Percentiles rank a stretch among this genome's conserved stretches.
phyloP scores from a whole-genome alignment of 2,113 vertebrate genomes.

The Engraulis encrasicolus region DNA sequence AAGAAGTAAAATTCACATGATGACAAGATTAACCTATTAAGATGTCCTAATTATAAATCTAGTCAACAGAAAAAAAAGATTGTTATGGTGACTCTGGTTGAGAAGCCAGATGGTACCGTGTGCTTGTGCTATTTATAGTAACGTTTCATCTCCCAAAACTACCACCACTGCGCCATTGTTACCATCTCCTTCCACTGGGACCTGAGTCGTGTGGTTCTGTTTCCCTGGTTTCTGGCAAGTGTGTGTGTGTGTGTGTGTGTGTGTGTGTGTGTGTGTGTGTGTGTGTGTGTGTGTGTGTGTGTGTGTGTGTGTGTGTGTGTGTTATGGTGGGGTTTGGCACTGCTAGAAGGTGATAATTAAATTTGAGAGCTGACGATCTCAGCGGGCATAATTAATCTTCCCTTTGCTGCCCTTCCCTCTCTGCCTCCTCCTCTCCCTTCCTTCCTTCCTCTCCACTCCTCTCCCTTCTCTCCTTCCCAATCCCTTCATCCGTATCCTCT shows the following conservation, averaged over 20 bases:
- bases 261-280: no score
- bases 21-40: not conserved
- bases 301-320: no score
- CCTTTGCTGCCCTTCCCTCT: no score
- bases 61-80: not conserved
- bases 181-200: not conserved
- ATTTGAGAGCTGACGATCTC: conserved; percentile 37
- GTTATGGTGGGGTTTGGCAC: not conserved
- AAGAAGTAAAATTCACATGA: not conserved
- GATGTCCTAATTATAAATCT: not conserved
- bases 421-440: no score
- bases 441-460: no score
- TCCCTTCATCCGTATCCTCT: no score
- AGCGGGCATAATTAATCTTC: conserved; percentile 41
- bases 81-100: not conserved
- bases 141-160: not conserved
- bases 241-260: no score
- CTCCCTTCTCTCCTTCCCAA: no score
- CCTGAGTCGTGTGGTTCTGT: not conserved
- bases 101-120: not conserved
- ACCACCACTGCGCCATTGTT: not conserved
- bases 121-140: not conserved
- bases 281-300: no score
- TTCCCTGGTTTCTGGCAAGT: no score
- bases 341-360: conserved; percentile 32